These are phyloP conservation scores for Tinamus major DNA, from an alignment of 2,797 vertebrate genomes.

Conservation along the genomic window DNA sequence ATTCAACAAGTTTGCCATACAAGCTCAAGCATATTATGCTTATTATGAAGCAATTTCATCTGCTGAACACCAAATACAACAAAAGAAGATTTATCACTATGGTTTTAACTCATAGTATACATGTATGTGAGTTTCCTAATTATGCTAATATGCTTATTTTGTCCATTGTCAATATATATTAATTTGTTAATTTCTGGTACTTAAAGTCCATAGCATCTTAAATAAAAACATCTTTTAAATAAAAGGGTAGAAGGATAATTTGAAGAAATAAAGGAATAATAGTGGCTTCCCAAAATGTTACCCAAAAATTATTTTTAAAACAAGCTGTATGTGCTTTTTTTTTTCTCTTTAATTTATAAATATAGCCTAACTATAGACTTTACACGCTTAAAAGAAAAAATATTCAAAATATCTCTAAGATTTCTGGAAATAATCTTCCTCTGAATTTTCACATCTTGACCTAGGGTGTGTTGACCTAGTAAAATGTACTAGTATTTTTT, in stretches of 20 bases:
- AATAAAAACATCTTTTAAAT: neutral
- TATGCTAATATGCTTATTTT: neutral
- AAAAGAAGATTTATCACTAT: neutral
- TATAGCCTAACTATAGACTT: neutral
- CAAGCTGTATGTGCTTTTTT: neutral
- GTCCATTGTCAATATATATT: neutral
- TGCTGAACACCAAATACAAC: neutral
- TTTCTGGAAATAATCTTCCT: neutral
- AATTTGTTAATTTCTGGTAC: neutral
- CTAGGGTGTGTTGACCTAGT: neutral
- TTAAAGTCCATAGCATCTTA: neutral
- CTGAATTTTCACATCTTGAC: neutral
- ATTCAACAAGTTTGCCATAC: neutral
- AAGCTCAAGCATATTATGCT: neutral
- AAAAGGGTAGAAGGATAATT: neutral
- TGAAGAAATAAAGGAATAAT: neutral
- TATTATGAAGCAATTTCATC: neutral
- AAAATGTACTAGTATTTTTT: neutral
- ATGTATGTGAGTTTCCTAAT: neutral
- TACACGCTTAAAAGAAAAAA: neutral
- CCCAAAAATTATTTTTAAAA: neutral
- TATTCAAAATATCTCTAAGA: neutral
- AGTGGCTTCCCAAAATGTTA: neutral
- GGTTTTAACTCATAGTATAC: neutral
- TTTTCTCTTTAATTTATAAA: neutral